Base-by-base conservation (phyloP, 1,140 invertebrate species). In the Sarcophaga bullata region DNA sequence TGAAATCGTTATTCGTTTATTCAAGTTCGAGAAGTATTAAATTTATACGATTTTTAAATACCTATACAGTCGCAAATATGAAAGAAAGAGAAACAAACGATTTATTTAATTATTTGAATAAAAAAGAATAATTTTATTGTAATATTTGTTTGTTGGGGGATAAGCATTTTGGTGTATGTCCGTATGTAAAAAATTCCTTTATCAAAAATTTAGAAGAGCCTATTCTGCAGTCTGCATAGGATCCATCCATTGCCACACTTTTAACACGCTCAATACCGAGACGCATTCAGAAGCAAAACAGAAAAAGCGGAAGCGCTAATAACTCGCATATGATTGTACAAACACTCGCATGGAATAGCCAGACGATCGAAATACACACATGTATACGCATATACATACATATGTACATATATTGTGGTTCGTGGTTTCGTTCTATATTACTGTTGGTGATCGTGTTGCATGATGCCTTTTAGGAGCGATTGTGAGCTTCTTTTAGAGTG, bases 401-500 rank as follows among this genome's bases (percentile, higher is more conserved):
- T n/a, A n/a, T n/a, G 11, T 58, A 58, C 52, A 13, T 58, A 68
- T 1, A 17, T n/a, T 81, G n/a, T n/a, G 68, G 47, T 25, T 46
- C 50, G 25, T 73, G 50, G 50, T 80, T 62, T 54, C 11, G 49
- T 75, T 82, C 62, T 25, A 68, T n/a, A 50, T 54, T 15, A 11
- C 17, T 50, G 80, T 73, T 81, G 48, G 49, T 73, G 80, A 25
- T 50, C 46, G 47, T 81, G 17, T 73, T 82, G 19, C 19, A 50
- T 75, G 68, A 46, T 46, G 72, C 19, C 47, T 72, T 82, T 81
- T 80, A 50, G 80, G 52, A 78, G 48, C 75, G 82, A 82, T 82
- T 62, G 83, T 54, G 80, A 73, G 80, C 46, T 54, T 68, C 83
- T n/a, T 73, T 81, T 73, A 81, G 17, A 81, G 72, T 81, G 11